These are phyloP conservation scores for Sylvietta virens DNA, from an alignment of 2,113 vertebrate species.

Conservation along the genomic window DNA sequence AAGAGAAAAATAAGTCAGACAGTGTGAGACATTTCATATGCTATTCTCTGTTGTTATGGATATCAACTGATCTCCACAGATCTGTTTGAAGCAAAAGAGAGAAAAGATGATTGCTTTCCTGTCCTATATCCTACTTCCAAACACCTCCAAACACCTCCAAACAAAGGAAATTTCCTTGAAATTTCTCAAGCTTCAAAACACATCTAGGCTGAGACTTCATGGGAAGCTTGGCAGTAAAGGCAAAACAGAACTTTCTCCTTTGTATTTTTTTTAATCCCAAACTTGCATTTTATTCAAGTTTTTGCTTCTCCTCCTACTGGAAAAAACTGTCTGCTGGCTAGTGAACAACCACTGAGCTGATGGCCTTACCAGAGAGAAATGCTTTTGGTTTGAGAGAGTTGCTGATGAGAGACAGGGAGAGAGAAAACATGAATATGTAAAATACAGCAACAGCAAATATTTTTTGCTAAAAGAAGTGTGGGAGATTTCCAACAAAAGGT, in stretches of 20 bases:
- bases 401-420: not conserved
- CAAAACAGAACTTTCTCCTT: not conserved
- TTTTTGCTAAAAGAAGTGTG: not conserved
- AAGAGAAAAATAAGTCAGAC: constrained; percentile 3
- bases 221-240: not conserved
- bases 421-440: not conserved
- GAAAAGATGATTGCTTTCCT: not conserved
- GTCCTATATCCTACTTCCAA: not conserved
- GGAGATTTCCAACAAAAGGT: not conserved
- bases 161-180: not conserved
- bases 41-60: not conserved
- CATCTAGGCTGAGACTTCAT: not conserved
- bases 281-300: not conserved
- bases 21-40: not conserved
- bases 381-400: not conserved
- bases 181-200: not conserved
- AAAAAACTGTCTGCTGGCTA: not conserved
- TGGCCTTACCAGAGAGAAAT: not conserved
- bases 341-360: not conserved
- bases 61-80: not conserved
- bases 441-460: not conserved
- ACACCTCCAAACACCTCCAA: not conserved
- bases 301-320: not conserved
- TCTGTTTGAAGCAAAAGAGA: not conserved
- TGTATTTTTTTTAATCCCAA: not conserved